These are phyloP conservation scores for Mirza zaza DNA, from an alignment of 2,113 vertebrate genomes.

Conservation along the genomic window DNA sequence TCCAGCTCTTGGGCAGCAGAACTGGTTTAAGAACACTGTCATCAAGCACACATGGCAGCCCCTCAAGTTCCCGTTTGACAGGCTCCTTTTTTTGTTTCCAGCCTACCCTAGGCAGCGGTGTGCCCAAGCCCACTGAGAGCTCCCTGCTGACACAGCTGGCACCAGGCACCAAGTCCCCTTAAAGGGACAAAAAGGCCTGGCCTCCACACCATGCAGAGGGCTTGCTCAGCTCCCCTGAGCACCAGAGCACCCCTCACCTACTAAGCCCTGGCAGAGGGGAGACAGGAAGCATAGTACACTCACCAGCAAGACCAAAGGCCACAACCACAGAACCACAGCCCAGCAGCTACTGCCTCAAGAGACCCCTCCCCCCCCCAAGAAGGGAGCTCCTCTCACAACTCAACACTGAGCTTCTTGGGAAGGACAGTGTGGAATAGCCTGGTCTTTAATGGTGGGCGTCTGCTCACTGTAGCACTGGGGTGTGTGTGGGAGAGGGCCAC, in stretches of 20 bases:
- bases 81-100: not conserved
- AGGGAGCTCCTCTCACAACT: not conserved
- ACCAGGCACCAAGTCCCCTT: not conserved
- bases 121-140: not conserved
- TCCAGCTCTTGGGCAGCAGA: not conserved
- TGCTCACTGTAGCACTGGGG: not conserved
- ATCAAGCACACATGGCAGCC: not conserved
- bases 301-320: not conserved
- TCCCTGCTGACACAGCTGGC: not conserved
- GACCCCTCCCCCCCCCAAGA: too few species aligned
- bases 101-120: not conserved
- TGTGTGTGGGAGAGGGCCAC: not conserved
- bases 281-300: not conserved
- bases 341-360: not conserved
- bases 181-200: not conserved
- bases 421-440: not conserved
- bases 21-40: not conserved
- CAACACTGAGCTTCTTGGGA: not conserved
- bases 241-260: not conserved
- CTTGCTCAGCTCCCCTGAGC: not conserved
- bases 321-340: not conserved
- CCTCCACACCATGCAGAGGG: not conserved
- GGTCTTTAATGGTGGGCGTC: not conserved
- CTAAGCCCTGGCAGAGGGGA: not conserved
- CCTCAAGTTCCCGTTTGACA: not conserved